These are phyloP conservation scores for Apamea crenata DNA, from an alignment of 2,888 invertebrate species.

Conservation along the genomic window DNA sequence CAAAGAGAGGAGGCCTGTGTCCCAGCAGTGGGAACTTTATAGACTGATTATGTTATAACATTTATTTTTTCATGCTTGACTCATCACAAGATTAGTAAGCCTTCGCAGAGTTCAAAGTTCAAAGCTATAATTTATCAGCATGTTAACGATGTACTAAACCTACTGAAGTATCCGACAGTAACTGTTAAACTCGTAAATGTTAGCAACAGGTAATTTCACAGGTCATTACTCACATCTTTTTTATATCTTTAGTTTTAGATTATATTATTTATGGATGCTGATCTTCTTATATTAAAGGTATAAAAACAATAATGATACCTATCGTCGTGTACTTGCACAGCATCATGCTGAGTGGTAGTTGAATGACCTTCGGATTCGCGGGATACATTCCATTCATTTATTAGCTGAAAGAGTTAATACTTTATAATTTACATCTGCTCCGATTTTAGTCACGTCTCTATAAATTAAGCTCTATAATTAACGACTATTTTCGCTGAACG, in stretches of 20 bases:
- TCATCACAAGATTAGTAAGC: neutral
- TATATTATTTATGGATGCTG: constrained; percentile 1
- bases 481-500: no score
- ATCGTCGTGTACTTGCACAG: neutral
- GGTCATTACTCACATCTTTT: constrained; percentile 33
- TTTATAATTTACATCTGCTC: no score
- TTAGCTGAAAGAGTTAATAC: no score
- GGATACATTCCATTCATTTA: no score
- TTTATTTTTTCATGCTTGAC: neutral
- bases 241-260: constrained; percentile 29
- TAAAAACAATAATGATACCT: neutral
- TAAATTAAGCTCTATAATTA: no score
- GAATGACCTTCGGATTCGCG: no score
- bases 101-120: constrained; percentile 31
- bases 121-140: constrained; percentile 34
- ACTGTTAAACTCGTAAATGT: constrained; percentile 53
- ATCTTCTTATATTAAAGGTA: neutral
- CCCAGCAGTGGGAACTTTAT: neutral
- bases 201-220: constrained; percentile 54
- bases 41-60: neutral
- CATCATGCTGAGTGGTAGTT: neutral
- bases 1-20: neutral
- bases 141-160: constrained; percentile 52
- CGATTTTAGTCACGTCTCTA: no score
- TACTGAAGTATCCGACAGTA: constrained; percentile 43